These are phyloP conservation scores for Syritta pipiens DNA, from an alignment of 2,888 invertebrate species.

Conservation along the genomic window DNA sequence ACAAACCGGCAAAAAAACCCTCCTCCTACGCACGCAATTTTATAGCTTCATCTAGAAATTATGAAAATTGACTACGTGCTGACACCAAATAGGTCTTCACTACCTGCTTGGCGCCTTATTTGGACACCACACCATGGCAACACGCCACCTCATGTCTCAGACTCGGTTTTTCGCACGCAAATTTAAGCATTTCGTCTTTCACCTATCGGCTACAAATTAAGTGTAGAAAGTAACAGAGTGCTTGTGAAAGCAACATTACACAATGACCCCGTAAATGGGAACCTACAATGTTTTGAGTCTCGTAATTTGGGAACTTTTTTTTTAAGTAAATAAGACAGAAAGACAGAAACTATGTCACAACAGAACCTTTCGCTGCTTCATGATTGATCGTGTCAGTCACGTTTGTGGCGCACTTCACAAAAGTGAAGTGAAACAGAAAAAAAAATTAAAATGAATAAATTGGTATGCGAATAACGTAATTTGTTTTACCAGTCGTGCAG, in stretches of 20 bases:
- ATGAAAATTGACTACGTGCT: conserved; percentile 10
- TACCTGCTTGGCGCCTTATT: too few species aligned
- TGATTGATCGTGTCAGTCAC: background rate
- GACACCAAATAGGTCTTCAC: too few species aligned
- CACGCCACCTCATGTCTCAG: too few species aligned
- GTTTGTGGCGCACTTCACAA: background rate
- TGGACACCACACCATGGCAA: too few species aligned
- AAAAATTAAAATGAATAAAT: conserved; percentile 4
- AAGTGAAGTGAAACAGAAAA: background rate
- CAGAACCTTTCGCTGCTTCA: background rate
- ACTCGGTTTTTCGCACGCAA: conserved; percentile 16
- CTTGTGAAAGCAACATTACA: conserved; percentile 30
- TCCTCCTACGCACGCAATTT: too few species aligned
- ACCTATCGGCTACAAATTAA: conserved; percentile 6
- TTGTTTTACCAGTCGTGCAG: conserved; percentile 2
- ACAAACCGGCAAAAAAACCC: too few species aligned
- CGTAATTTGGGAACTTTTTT: background rate
- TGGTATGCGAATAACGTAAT: conserved; percentile 45
- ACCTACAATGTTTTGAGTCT: background rate
- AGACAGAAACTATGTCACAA: too few species aligned
- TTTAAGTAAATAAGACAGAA: background rate
- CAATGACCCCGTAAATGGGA: background rate
- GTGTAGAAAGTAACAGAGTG: conserved; percentile 42
- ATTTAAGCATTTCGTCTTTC: conserved; percentile 10
- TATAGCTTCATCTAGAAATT: background rate